phyloP scores from a whole-genome alignment of 2,113 vertebrate genomes.

The Actenoides hombroni region DNA sequence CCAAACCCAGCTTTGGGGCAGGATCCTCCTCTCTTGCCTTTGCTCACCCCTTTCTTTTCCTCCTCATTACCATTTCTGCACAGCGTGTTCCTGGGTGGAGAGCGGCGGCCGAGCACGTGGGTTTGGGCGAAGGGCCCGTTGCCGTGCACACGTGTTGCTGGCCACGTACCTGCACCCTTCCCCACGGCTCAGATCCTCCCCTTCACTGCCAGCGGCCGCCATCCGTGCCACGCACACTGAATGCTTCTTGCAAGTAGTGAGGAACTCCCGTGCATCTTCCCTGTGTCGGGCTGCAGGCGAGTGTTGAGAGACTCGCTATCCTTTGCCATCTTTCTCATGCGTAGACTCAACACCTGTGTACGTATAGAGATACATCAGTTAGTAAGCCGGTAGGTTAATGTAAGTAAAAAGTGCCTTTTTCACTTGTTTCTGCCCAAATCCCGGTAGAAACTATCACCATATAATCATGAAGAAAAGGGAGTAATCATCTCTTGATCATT shows the following conservation, averaged over 20 bases:
- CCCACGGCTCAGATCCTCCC: neutral
- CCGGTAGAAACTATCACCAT: neutral
- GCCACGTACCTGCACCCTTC: neutral
- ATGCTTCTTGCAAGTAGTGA: neutral
- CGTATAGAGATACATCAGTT: neutral
- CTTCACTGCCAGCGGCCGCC: neutral
- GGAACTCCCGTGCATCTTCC: neutral
- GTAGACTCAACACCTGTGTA: neutral
- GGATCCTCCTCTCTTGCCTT: neutral
- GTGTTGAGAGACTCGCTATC: neutral
- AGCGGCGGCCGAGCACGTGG: too few species aligned
- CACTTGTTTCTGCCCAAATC: neutral
- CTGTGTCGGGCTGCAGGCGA: neutral
- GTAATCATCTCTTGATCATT: neutral
- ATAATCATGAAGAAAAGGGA: neutral
- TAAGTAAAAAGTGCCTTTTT: neutral
- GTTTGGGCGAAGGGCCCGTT: too few species aligned
- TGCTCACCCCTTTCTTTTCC: neutral
- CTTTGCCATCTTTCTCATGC: neutral
- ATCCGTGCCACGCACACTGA: neutral
- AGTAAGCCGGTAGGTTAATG: neutral
- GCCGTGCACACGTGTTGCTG: fast-evolving
- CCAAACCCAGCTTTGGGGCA: neutral
- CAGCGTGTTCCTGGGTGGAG: neutral
- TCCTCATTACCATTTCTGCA: neutral